Evolutionary conservation across 1,140 invertebrate genomes (phyloP).

Genomic region (Diorhabda sublineata): DNA sequence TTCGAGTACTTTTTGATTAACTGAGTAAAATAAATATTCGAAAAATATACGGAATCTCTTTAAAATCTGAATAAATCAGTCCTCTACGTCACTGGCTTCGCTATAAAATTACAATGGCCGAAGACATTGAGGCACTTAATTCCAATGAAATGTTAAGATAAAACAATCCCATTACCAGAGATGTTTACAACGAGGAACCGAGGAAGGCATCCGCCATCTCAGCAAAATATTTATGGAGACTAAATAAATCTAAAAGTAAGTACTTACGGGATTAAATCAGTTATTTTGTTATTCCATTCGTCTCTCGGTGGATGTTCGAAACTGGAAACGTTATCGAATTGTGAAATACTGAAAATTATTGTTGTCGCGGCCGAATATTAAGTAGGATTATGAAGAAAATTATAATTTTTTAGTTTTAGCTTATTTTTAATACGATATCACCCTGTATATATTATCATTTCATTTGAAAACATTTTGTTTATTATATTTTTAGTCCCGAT

Average conservation of each 20-base stretch:
- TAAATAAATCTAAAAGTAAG: slow-evolving; percentile 27
- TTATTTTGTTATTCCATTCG: slow-evolving; percentile 25
- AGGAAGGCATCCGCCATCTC: slow-evolving; percentile 17
- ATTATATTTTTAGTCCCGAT: no score
- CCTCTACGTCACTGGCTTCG: not conserved
- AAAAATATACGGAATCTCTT: not conserved
- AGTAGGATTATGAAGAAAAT: no score
- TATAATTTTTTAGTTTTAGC: no score
- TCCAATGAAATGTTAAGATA: slow-evolving; percentile 37
- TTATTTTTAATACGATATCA: no score
- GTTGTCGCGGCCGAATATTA: not conserved
- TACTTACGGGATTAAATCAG: slow-evolving; percentile 31
- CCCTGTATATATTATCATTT: no score
- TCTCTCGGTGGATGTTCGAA: not conserved
- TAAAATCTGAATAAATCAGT: not conserved
- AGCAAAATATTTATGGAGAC: slow-evolving; percentile 30
- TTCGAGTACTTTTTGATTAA: not conserved
- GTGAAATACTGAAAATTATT: not conserved
- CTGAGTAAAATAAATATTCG: not conserved
- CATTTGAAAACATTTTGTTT: no score
- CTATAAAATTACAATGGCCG: slow-evolving; percentile 15
- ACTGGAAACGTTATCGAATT: not conserved
- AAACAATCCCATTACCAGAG: slow-evolving; percentile 37
- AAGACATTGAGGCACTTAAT: slow-evolving; percentile 31
- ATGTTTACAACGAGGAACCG: slow-evolving; percentile 33